Conservation (phyloP, 1,140 invertebrate species). For the Belonocnema kinseyi region DNA sequence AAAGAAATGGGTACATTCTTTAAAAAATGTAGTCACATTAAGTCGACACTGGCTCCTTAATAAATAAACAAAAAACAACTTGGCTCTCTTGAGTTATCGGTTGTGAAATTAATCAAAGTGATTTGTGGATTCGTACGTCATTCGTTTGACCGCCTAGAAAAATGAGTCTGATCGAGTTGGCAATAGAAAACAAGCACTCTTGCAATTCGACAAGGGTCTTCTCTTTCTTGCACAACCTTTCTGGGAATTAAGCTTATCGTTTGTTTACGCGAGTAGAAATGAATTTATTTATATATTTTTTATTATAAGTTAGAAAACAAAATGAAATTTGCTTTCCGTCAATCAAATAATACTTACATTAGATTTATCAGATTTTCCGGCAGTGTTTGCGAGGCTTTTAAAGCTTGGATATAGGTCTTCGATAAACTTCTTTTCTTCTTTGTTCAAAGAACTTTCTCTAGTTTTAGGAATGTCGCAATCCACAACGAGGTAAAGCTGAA, state of each 20-base stretch:
- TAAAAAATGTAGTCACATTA: neutral
- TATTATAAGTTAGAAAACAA: neutral
- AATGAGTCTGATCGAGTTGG: neutral
- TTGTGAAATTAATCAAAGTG: constrained; percentile 15
- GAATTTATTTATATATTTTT: neutral
- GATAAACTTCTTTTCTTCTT: constrained; percentile 4
- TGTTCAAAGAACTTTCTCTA: neutral
- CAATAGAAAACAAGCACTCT: too few relatives aligned
- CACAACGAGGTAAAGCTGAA: constrained; percentile 58
- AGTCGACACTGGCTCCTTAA: constrained; percentile 1
- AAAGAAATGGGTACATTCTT: neutral
- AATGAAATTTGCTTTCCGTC: too few relatives aligned
- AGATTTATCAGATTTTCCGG: constrained; percentile 7
- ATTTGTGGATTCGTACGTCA: constrained; percentile 10
- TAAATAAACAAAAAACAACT: constrained; percentile 8
- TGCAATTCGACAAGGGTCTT: neutral
- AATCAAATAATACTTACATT: neutral
- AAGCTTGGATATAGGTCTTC: constrained; percentile 38
- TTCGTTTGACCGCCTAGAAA: neutral
- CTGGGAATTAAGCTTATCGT: neutral
- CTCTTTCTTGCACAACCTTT: constrained; percentile 1
- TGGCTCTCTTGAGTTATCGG: neutral
- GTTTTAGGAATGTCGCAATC: constrained; percentile 47
- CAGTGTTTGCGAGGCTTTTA: constrained; percentile 32
- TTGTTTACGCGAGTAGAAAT: too few relatives aligned